These are phyloP conservation scores for Drosophila pseudoobscura DNA, from an alignment of 1,140 invertebrate genomes.

Conservation along the genomic window DNA sequence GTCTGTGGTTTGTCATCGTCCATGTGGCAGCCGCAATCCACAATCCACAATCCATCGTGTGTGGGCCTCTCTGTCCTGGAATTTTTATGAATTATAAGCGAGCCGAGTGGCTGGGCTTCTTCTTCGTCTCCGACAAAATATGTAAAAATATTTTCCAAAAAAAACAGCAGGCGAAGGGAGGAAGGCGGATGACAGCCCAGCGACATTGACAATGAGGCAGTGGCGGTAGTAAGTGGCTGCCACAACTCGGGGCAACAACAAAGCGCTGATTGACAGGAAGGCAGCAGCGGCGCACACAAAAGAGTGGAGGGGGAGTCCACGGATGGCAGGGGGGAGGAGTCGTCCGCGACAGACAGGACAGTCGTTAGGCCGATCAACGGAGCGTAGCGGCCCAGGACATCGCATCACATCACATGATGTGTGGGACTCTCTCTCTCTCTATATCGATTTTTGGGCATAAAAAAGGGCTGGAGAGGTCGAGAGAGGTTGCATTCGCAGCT, in stretches of 20 bases:
- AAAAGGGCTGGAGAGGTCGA: neutral
- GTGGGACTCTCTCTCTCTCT: constrained; percentile 41
- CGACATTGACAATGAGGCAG: constrained; percentile 77
- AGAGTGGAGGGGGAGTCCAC: constrained; percentile 8
- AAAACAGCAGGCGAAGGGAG: neutral
- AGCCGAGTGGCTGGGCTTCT: constrained; percentile 4
- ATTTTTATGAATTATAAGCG: constrained; percentile 79
- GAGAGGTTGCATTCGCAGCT: constrained; percentile 54
- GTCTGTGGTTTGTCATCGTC: constrained; percentile 67
- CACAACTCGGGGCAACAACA: constrained; percentile 56
- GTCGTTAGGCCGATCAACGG: constrained; percentile 72
- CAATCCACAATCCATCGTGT: constrained; percentile 33
- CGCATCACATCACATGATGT: constrained; percentile 9
- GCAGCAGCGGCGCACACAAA: constrained; percentile 33
- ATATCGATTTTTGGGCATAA: constrained; percentile 60
- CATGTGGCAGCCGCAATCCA: constrained; percentile 14
- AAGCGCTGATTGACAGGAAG: constrained; percentile 77
- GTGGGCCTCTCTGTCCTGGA: constrained; percentile 49
- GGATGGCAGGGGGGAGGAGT: constrained; percentile 3
- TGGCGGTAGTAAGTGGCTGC: constrained; percentile 75
- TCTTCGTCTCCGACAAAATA: constrained; percentile 49
- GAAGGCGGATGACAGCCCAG: constrained; percentile 48
- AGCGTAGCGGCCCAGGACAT: constrained; percentile 64
- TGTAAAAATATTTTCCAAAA: constrained; percentile 71
- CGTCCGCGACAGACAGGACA: constrained; percentile 20